Evolutionary conservation across 2,113 vertebrate genomes (phyloP), one percentile per base, ranked within the genome.

Genomic region (Plectropomus leopardus): DNA sequence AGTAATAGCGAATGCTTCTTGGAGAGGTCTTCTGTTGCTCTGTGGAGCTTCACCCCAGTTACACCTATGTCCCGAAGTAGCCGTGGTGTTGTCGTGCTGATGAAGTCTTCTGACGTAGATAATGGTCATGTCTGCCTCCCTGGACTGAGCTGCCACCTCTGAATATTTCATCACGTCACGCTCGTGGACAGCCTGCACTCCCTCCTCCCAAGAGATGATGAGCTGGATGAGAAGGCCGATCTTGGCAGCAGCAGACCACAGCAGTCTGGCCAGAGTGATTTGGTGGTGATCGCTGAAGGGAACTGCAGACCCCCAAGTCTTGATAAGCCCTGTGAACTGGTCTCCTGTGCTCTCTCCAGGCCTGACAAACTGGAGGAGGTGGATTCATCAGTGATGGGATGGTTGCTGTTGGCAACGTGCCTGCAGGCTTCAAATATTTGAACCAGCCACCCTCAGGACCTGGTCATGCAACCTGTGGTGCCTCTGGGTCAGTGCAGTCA

Each of bases 151-250:
- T 61, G 42, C 69, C 61, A 66, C 53, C 54, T 60, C 45, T 71
- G 28, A 55, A 71, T 71, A 78, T 78, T 70, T 78, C 7, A 64
- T 26, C 48, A 71, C 55, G 57, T 48, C 51, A 32, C 4, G 4
- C 59, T 48, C 3, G 19, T n/a, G 23, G 32, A 28, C 28, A 67
- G 64, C 13, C 28, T 50, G 45, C 28, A 67, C 19, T 67, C 19
- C 64, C 21, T 48, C 45, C 45, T 50, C 28, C 17, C 48, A 5
- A 45, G 13, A n/a, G 13, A 66, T 7, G 6, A 26, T 4, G 26
- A 32, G 45, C 28, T 50, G 17, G 48, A 60, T 5, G n/a, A 17
- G 36, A 48, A 19, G 34, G 55, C 23, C 1, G 17, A 11, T 40
- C 16, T 30, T 57, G 40, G 40, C 40, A 48, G 55, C 55, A 53